Conservation (phyloP, 2,797 vertebrate species). For the Pseudocheirus occidentalis region DNA sequence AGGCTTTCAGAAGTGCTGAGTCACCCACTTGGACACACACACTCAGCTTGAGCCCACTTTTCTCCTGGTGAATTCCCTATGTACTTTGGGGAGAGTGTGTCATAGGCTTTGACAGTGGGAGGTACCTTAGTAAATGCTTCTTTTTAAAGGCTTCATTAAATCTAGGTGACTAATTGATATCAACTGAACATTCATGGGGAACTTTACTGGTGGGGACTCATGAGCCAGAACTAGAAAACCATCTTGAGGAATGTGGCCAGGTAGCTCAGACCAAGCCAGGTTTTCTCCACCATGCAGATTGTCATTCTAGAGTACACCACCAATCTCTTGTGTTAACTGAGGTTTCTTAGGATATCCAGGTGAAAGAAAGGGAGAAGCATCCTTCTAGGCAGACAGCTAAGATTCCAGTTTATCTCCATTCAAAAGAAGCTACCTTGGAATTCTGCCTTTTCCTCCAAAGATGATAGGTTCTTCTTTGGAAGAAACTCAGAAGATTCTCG, state of each 20-base stretch:
- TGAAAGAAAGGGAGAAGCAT: not conserved
- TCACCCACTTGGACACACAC: not conserved
- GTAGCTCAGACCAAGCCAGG: not conserved
- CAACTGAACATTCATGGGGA: not conserved
- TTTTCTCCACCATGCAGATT: not conserved
- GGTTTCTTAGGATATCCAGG: not conserved
- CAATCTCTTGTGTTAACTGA: not conserved
- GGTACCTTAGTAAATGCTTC: not conserved
- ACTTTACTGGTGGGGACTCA: not conserved
- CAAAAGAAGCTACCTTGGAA: not conserved
- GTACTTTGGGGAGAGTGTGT: not conserved
- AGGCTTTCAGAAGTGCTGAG: not conserved
- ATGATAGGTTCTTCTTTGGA: not conserved
- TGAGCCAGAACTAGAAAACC: not conserved
- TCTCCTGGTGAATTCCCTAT: not conserved
- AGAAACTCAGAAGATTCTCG: not conserved
- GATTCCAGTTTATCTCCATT: not conserved
- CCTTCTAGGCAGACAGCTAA: not conserved
- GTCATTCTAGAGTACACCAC: not conserved
- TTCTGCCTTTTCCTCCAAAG: not conserved
- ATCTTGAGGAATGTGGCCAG: not conserved
- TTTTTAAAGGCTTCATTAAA: not conserved
- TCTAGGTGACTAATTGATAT: not conserved
- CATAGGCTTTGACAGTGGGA: not conserved
- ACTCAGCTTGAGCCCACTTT: not conserved